phyloP scores from a whole-genome alignment of 2,888 invertebrate genomes.

The Agrypnus murinus region DNA sequence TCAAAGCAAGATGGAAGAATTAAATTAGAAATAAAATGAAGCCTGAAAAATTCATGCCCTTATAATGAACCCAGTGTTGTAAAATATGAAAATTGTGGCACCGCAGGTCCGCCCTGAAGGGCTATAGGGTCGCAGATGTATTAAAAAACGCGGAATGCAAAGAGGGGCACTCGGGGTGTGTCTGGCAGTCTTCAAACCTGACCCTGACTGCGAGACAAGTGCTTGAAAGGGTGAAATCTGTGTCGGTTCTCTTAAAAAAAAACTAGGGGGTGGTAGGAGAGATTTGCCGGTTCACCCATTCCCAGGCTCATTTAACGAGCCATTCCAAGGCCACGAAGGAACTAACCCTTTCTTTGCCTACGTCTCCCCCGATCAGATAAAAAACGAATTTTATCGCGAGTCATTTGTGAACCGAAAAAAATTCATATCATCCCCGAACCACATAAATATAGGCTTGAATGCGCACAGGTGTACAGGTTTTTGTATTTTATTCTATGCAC shows the following conservation, averaged over 20 bases:
- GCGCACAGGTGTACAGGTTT: conserved; percentile 53
- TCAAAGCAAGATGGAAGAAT: too few species aligned
- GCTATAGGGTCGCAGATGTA: conserved; percentile 42
- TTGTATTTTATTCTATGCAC: conserved; percentile 53
- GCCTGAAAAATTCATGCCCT: not conserved
- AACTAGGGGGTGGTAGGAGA: conserved; percentile 55
- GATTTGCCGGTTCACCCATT: conserved; percentile 60
- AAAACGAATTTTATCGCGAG: conserved; percentile 59
- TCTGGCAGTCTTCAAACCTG: conserved; percentile 63
- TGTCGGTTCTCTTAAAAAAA: conserved; percentile 60
- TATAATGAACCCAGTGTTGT: not conserved
- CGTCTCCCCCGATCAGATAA: conserved; percentile 50
- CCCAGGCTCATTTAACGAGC: conserved; percentile 57
- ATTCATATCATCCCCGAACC: conserved; percentile 52
- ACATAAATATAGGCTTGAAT: conserved; percentile 50
- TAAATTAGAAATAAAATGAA: not conserved
- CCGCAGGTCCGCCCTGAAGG: conserved; percentile 35
- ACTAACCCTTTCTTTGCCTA: conserved; percentile 58
- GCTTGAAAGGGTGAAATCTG: conserved; percentile 66
- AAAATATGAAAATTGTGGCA: conserved; percentile 41
- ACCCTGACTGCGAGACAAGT: conserved; percentile 67
- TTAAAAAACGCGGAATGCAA: conserved; percentile 61
- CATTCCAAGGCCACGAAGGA: conserved; percentile 55
- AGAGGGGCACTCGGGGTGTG: conserved; percentile 57
- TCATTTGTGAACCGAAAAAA: conserved; percentile 57